Evolutionary conservation across 1,140 invertebrate species (phyloP).

Genomic region (Microplitis demolitor): DNA sequence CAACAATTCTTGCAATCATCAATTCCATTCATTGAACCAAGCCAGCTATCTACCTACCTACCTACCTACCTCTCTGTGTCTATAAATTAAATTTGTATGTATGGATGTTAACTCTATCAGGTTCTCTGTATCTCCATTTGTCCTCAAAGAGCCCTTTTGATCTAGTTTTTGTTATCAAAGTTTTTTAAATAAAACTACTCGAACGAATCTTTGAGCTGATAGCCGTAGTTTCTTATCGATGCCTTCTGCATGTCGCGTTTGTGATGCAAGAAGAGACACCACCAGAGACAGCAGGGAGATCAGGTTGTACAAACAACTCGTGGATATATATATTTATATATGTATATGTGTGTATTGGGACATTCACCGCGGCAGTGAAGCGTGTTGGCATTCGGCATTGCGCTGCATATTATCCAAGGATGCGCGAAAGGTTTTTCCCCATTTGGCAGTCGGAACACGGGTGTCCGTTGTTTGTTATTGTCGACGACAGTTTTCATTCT

Average conservation of each 20-base stretch:
- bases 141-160: too few species aligned
- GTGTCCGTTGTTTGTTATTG: slow-evolving; percentile 42
- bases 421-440: slow-evolving; percentile 46
- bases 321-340: too few species aligned
- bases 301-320: slow-evolving; percentile 25
- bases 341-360: slow-evolving; percentile 23
- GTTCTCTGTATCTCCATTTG: too few species aligned
- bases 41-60: too few species aligned
- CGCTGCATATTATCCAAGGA: slow-evolving; percentile 57
- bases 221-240: slow-evolving; percentile 13
- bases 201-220: background rate
- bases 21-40: too few species aligned
- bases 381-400: slow-evolving; percentile 58
- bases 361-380: slow-evolving; percentile 29
- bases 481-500: slow-evolving; percentile 33
- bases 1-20: too few species aligned
- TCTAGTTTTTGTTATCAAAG: too few species aligned
- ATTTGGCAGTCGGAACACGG: slow-evolving; percentile 51
- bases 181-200: background rate
- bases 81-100: too few species aligned
- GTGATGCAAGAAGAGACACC: slow-evolving; percentile 4
- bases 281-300: background rate
- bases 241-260: slow-evolving; percentile 15
- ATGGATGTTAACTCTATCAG: too few species aligned
- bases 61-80: too few species aligned